These are phyloP conservation scores for Lordiphosa clarofinis DNA, from an alignment of 1,140 invertebrate species.

Conservation along the genomic window DNA sequence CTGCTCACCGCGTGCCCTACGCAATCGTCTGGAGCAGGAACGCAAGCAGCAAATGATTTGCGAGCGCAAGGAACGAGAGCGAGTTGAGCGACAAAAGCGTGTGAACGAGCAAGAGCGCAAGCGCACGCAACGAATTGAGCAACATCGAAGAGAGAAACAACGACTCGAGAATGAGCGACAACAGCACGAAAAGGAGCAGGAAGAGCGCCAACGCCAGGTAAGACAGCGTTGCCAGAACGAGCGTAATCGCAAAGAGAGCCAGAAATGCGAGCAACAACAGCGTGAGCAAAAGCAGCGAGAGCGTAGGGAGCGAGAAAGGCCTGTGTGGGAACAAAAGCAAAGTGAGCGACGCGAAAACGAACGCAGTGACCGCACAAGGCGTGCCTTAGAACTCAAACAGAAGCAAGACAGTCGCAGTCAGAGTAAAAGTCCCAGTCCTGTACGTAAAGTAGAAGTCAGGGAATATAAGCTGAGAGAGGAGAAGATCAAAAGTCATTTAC, in stretches of 20 bases:
- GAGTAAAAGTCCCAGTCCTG: neutral
- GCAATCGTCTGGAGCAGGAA: neutral
- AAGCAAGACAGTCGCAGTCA: too few relatives aligned
- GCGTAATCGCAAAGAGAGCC: conserved; percentile 1
- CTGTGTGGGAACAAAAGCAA: neutral
- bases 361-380: neutral
- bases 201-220: conserved; percentile 5
- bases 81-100: neutral
- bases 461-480: neutral
- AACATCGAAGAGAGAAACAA: neutral
- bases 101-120: neutral
- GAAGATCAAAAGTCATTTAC: neutral
- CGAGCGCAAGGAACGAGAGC: conserved; percentile 1
- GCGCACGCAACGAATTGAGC: neutral
- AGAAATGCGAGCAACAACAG: neutral
- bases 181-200: neutral
- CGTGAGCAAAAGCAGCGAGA: neutral
- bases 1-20: neutral
- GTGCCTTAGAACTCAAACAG: neutral
- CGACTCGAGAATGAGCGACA: neutral
- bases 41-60: neutral
- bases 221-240: conserved; percentile 22
- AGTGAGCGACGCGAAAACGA: neutral
- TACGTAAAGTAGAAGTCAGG: conserved; percentile 79
- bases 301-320: neutral